Evolutionary conservation across 2,797 vertebrate genomes (phyloP), one percentile per base, ranked within the genome.

Genomic region (Coreius guichenoti): DNA sequence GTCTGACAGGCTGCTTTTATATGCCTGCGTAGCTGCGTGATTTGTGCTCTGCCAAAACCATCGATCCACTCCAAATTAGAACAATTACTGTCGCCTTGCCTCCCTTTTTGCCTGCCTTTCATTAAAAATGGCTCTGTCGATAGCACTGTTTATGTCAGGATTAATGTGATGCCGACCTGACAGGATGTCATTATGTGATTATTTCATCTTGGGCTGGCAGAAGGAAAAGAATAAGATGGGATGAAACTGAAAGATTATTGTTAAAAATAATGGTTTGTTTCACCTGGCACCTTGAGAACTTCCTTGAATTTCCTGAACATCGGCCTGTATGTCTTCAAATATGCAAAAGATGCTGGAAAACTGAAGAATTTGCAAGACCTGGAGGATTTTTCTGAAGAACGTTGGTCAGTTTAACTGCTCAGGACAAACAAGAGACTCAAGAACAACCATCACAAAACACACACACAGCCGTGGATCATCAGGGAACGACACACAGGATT

Each of bases 251-350:
- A 89, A 83, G 33, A 81, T 23, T 29, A 26, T 21, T 68, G 80
- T 47, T 61, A 70, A 78, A 85, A 88, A 85, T 75, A 69, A 87
- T 49, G 16, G 69, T 86, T 70, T 86, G 67, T 80, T 61, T 85
- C 49, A 43, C 31, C 58, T 80, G 92, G 87, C 75, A 95, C 43
- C 75, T 95, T 79, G 96, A 98, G 91, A 97, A 96, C 88, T 93
- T 92, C 88, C 94, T 95, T 0, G 23, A 92, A 21, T 63, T 49
- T 96, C 84, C 85, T 5, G 16, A 87, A 29, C 89, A 91, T 29
- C 89, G 92, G 73, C 16, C 72, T 75, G 85, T 26, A 19, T 89
- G 49, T 54, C 26, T 3, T 0, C 0, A 33, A 33, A 33, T 33
- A 33, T 33, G 33, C 3, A 33, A 4, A 33, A 33, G 33, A 33